Percentiles rank a stretch among this genome's conserved stretches.
phyloP scores from a whole-genome alignment of 2,113 vertebrate species.

The Macrotis lagotis region DNA sequence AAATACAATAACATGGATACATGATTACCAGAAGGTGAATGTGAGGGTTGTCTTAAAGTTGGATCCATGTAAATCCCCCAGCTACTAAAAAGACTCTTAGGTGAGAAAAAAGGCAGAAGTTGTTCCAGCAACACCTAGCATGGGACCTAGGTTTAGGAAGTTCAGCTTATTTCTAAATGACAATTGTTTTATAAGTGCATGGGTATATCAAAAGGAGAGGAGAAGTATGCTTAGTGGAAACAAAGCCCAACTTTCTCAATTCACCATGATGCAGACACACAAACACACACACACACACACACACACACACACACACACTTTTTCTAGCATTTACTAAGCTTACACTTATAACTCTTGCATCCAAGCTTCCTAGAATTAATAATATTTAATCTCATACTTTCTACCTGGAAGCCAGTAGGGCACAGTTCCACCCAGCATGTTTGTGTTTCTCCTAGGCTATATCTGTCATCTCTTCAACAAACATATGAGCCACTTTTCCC shows the following conservation, averaged over 20 bases:
- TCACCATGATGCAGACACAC: neutral
- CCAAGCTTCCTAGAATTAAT: conserved; percentile 39
- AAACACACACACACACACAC: neutral
- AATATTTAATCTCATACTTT: conserved; percentile 60
- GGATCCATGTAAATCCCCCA: neutral
- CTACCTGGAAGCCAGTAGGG: conserved; percentile 61
- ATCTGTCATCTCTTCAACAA: conserved; percentile 45
- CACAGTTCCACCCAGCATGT: conserved; percentile 33
- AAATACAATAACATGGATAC: neutral
- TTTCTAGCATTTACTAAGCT: neutral
- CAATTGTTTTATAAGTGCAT: neutral
- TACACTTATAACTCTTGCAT: conserved; percentile 12
- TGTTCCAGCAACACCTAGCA: neutral
- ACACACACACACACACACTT: neutral
- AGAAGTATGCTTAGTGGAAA: neutral
- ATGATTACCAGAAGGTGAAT: neutral
- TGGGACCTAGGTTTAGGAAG: neutral
- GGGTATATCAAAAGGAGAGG: neutral
- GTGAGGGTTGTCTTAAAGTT: neutral
- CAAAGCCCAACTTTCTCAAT: neutral
- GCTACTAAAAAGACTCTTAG: neutral
- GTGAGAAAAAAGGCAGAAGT: neutral
- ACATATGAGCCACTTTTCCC: conserved; percentile 52
- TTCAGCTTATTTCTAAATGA: neutral
- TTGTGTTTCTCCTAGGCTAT: conserved; percentile 67